Evolutionary conservation across 2,888 invertebrate species (phyloP), one percentile per base, ranked within the genome.

Genomic region (Rhopalosiphum nymphaeae): DNA sequence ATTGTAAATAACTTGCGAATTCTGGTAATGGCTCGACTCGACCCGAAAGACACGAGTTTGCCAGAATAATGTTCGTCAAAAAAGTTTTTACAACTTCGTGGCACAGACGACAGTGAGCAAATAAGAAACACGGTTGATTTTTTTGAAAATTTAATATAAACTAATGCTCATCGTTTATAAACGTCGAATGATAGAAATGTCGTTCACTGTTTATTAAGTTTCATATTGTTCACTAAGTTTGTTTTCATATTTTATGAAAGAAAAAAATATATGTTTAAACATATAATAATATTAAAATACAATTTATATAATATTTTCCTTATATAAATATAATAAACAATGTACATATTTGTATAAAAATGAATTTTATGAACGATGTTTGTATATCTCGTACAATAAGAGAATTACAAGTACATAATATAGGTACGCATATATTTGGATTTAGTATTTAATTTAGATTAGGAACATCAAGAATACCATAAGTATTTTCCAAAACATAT

Each of bases 41-140:
- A 87, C 26, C 61, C 87, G 16, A 84, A 56, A 56, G 85, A 67
- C 16, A 29, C 42, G 36, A 49, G 87, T 88, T 92, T 67, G 4
- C 57, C 42, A n/a, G 44, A 92, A 78, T 78, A 88, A 67, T 88
- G 67, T 78, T 88, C 42, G 92, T 88, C 67, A n/a, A 92, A n/a
- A 92, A 92, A 88, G 42, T 88, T 92, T 92, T 53, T 67, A 88
- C 53, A 92, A 92, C 53, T 67, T 53, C 36, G 29, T 16, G 42
- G 53, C 25, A 2, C 42, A 53, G 21, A 53, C 42, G 53, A 88
- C 29, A 87, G 61, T 46, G 87, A 92, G 29, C 29, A 88, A 67
- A 67, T 42, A 88, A 87, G 67, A 53, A 67, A 29, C 53, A 29
- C 67, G 78, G 29, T 53, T 88, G 88, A 53, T 61, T 57, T 42